Percentiles rank a stretch among this genome's conserved stretches.
phyloP scores from a whole-genome alignment of 2,888 invertebrate species.

The Tetragnatha montana region DNA sequence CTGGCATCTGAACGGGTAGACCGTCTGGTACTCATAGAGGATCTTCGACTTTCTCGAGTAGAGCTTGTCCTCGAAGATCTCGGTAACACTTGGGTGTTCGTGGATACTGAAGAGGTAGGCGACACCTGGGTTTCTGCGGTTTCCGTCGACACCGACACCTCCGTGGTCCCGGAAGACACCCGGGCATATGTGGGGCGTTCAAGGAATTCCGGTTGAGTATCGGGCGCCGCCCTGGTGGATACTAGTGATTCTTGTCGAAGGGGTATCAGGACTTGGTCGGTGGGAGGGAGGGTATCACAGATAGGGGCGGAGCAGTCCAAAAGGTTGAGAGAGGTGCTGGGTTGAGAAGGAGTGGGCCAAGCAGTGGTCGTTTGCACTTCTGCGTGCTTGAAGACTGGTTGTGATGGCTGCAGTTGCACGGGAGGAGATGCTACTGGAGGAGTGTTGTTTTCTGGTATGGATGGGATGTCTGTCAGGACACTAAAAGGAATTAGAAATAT shows the following conservation, averaged over 20 bases:
- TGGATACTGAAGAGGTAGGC: too few relatives aligned
- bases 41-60: too few relatives aligned
- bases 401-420: not conserved
- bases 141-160: not conserved
- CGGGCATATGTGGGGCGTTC: not conserved
- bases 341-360: constrained; percentile 14
- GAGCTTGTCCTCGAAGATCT: too few relatives aligned
- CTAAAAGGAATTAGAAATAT: not conserved
- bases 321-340: constrained; percentile 27
- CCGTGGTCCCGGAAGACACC: not conserved
- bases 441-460: not conserved
- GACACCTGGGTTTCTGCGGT: too few relatives aligned
- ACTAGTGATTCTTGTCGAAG: not conserved
- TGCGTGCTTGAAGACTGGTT: constrained; percentile 34
- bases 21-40: too few relatives aligned
- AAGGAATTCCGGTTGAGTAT: not conserved
- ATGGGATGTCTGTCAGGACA: constrained; percentile 12
- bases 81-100: too few relatives aligned
- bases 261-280: not conserved
- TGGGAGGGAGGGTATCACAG: constrained; percentile 50
- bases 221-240: not conserved
- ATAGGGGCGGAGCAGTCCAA: constrained; percentile 51
- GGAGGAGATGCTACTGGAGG: not conserved
- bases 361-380: constrained; percentile 52
- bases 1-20: too few relatives aligned